These are phyloP conservation scores for Oostethus manadensis DNA, from an alignment of 2,113 vertebrate species.

Conservation along the genomic window DNA sequence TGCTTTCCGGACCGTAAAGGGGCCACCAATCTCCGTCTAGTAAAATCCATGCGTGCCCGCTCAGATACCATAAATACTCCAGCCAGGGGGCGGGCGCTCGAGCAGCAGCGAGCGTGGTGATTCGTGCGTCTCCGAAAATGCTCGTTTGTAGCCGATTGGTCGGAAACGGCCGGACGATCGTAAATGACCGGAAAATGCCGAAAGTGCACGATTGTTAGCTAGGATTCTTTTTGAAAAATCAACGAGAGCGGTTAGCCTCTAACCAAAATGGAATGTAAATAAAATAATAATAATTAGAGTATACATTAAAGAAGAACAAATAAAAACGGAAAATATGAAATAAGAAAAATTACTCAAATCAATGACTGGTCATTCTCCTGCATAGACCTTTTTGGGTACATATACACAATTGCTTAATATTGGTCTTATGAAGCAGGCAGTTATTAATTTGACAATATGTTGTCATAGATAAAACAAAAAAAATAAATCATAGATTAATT, in stretches of 20 bases:
- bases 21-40: not conserved
- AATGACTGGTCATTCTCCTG: too few relatives aligned
- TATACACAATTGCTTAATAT: not conserved
- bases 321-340: too few relatives aligned
- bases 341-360: too few relatives aligned
- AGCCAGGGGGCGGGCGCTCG: constrained; percentile 14
- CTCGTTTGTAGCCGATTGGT: constrained; percentile 44
- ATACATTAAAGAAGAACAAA: too few relatives aligned
- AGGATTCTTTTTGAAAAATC: not conserved
- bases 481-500: too few relatives aligned
- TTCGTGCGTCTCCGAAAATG: constrained; percentile 32
- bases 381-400: too few relatives aligned
- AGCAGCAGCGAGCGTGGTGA: constrained; percentile 20
- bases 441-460: constrained; percentile 11
- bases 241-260: too few relatives aligned
- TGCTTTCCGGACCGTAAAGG: not conserved
- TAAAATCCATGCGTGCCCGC: constrained; percentile 2
- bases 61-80: constrained; percentile 42
- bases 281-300: too few relatives aligned
- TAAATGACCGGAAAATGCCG: not conserved
- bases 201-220: not conserved
- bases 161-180: not conserved
- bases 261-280: not conserved
- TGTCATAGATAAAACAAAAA: not conserved
- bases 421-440: not conserved